Evolutionary conservation across 2,797 vertebrate genomes (phyloP).

Genomic region (Brachyrhaphis roseni): DNA sequence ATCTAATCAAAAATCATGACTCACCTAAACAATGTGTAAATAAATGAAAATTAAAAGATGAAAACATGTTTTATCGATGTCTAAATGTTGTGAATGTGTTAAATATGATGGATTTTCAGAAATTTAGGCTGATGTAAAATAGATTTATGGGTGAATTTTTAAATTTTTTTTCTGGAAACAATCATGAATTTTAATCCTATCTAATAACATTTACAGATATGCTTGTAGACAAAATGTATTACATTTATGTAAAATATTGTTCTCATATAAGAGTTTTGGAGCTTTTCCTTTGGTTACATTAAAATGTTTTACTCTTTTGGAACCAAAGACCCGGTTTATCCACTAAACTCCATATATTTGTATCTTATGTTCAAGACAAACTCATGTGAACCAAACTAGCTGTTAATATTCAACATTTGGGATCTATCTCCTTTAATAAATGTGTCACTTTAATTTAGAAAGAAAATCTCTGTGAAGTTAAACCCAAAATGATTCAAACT

Average conservation of each 20-base stretch:
- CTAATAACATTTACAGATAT: background rate
- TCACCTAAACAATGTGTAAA: background rate
- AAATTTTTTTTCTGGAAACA: background rate
- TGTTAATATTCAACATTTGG: background rate
- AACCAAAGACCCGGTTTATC: background rate
- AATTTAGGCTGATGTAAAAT: background rate
- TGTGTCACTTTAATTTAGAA: no score
- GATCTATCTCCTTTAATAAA: no score
- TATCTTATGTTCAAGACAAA: background rate
- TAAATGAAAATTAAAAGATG: background rate
- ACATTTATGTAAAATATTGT: background rate
- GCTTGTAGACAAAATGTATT: no score
- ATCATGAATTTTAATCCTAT: background rate
- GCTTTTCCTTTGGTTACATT: background rate
- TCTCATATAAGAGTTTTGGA: background rate
- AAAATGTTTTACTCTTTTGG: background rate
- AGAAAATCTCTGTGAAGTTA: background rate
- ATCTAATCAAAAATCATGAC: background rate
- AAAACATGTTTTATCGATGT: background rate
- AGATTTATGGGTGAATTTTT: background rate
- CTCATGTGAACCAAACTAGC: background rate
- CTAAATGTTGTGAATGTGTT: background rate
- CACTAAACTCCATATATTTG: background rate
- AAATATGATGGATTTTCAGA: background rate
- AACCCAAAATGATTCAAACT: background rate